Evolutionary conservation across 2,888 invertebrate species (phyloP).

Genomic region (Teleogryllus oceanicus): DNA sequence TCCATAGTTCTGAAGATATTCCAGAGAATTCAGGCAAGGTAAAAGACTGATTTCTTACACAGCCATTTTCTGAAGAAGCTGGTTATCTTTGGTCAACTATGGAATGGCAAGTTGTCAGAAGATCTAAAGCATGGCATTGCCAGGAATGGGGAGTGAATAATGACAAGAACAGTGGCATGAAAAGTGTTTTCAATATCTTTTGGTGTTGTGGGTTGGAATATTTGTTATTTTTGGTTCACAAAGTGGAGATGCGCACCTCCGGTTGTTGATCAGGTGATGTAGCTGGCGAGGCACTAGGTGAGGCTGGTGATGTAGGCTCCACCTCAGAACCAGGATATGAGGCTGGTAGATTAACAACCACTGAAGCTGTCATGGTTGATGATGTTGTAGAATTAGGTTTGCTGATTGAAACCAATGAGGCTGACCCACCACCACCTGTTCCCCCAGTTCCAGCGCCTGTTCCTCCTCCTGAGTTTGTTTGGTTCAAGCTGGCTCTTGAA

Average conservation of each 20-base stretch:
- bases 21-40: too few relatives aligned
- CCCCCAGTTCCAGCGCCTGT: neutral
- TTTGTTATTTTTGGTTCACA: constrained; percentile 28
- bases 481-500: constrained; percentile 36
- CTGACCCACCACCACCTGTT: constrained; percentile 32
- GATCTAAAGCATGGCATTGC: too few relatives aligned
- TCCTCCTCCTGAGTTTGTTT: constrained; percentile 18
- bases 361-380: constrained; percentile 44
- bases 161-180: too few relatives aligned
- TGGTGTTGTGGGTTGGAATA: constrained; percentile 23
- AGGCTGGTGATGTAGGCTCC: constrained; percentile 41
- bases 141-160: too few relatives aligned
- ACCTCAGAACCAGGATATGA: constrained; percentile 45
- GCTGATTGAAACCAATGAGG: constrained; percentile 41
- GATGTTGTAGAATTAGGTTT: constrained; percentile 44
- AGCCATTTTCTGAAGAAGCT: too few relatives aligned
- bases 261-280: constrained; percentile 42
- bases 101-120: too few relatives aligned
- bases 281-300: constrained; percentile 40
- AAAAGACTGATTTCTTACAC: too few relatives aligned
- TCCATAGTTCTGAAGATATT: too few relatives aligned
- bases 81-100: too few relatives aligned
- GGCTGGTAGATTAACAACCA: constrained; percentile 44
- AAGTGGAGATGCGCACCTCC: constrained; percentile 43
- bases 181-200: constrained; percentile 23